Evolutionary conservation across 2,888 invertebrate species (phyloP), one percentile per base, ranked within the genome.

Genomic region (Eubasilissa splendida): DNA sequence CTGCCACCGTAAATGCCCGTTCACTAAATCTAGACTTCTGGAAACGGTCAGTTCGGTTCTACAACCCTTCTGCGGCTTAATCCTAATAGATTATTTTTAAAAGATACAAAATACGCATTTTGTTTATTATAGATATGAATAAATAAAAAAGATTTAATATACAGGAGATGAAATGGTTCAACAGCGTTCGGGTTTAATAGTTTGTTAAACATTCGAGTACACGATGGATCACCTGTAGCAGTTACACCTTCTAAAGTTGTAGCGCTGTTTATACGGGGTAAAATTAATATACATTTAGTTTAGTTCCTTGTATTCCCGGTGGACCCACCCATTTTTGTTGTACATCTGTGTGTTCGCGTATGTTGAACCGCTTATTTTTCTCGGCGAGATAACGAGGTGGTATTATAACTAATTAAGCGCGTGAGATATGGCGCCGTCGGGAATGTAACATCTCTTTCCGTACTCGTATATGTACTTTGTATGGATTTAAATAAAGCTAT

Each of bases 381-480:
- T 74, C 66, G 81, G 75, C 68, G 77, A 82, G 80, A 79, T 83
- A 82, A 82, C 83, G 80, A 82, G 76, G 59, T 52, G 73, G 83
- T 81, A 83, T 83, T 83, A 84, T 83, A 80, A 84, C 82, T 84
- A 84, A 83, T 84, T 84, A 84, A 82, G 81, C 79, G 80, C 81
- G 83, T 82, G 84, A 82, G 82, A 80, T 73, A 84, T 84, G 80
- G 84, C 84, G 83, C 84, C 84, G 80, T 83, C 80, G 84, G 84
- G 84, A 83, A 84, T 84, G 78, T 82, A 74, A 14, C 77, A 42
- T 73, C 65, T 77, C 74, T 31, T 73, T 73, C 58, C 9, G n/a
- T n/a, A 12, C 54, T 54, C 54, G 52, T 54, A 31, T 54, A 42
- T 4, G 42, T 42, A 71, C 71, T 71, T 71, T 71, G 71, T 54